Evolutionary conservation across 1,140 invertebrate genomes (phyloP), one percentile per base, ranked within the genome.

Genomic region (Prorops nasuta): DNA sequence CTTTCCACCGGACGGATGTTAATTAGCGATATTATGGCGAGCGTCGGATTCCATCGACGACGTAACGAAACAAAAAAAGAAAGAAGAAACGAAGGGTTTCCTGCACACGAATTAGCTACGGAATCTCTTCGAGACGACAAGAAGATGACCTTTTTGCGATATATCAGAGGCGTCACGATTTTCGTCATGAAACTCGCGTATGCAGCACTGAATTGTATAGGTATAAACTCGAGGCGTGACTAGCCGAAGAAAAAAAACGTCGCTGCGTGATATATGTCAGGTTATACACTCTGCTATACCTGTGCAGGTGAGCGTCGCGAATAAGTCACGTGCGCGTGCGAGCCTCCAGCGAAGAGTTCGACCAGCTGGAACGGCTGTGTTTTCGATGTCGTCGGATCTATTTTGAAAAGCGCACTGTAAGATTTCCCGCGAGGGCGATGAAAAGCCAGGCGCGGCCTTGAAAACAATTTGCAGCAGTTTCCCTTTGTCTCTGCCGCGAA

Each of bases 401-500:
- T 54, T 50, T 56, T 57, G 45, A 41, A 45, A 41, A 35, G 17
- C 31, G 17, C 44, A 28, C 32, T 16, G 22, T 39, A 8, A 14
- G 28, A 28, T 21, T 44, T 49, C 36, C 2, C 12, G 28, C 42
- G 22, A n/a, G n/a, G n/a, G n/a, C n/a, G n/a, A n/a, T n/a, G n/a
- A n/a, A n/a, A n/a, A n/a, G 10, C 24, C 4, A 6, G 4, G 4
- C 24, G 4, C 24, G 24, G 24, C 24, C 24, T 28, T 28, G 24
- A 28, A 28, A 28, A 28, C 24, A 6, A 28, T 28, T 10, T 10
- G 10, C 24, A 6, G 24, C 24, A 6, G 24, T 28, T 10, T 28
- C 24, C 10, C 24, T 28, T 10, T 28, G 4, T 28, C 24, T 28
- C 24, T 28, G 24, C 24, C 24, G 24, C 4, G 24, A 28, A 28